Base-by-base conservation (phyloP, 2,888 invertebrate species). In the Meteorus colon region DNA sequence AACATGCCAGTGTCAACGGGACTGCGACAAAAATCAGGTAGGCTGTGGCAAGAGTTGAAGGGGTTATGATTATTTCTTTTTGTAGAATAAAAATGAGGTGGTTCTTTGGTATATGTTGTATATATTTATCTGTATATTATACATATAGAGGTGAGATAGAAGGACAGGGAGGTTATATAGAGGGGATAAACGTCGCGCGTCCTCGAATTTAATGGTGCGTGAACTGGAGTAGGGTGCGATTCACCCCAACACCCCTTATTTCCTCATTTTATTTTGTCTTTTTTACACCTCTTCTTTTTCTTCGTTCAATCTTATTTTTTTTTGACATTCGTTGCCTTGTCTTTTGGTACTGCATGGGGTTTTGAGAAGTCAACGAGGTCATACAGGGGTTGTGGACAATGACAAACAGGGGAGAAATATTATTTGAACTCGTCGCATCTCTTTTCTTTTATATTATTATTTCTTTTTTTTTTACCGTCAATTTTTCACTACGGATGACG, bases 151-250 rank as follows among this genome's bases (percentile, higher is more conserved):
- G 78, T 63, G 29, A 79, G 76, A 77, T 77, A 77, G 68, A 72
- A 45, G 76, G 77, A 77, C 78, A 77, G 74, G 79, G 79, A 81
- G 78, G 80, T 78, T 78, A 77, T 81, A 79, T 81, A 79, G 84
- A 86, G 83, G 82, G 86, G 84, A 87, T 86, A 85, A 88, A 85
- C 85, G 87, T 85, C 86, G 81, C 82, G 82, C 78, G 82, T 82
- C 84, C 81, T 84, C 82, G 86, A 82, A 86, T 87, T 88, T 88
- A 88, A 88, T 88, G 88, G 87, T 83, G 88, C 88, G 87, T 88
- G 85, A 88, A 88, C 84, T 85, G 73, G 77, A 77, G 79, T 78
- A 75, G 78, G 79, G 75, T 76, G 75, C 24, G 59, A 59, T 55
- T 34, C 59, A 70, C 24, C 31, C 60, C 27, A n/a, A 19, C 31